Evolutionary conservation across 2,113 vertebrate genomes (phyloP).

Genomic region (Xenopus laevis): DNA sequence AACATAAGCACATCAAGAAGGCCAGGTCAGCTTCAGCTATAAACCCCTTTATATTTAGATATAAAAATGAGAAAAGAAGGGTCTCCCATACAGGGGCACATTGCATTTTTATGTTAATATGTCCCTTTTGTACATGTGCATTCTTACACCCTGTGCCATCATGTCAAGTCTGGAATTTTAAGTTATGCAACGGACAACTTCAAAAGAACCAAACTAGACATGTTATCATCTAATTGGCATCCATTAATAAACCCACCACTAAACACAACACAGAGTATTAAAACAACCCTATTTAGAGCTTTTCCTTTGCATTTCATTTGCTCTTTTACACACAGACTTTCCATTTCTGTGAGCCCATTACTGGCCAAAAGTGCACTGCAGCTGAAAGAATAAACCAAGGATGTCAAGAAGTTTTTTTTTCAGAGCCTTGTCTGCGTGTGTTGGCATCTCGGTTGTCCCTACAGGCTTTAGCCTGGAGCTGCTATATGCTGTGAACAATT

Average conservation of each 20-base stretch:
- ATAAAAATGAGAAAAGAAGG: too few relatives aligned
- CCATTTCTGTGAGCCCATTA: neutral
- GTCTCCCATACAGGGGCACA: too few relatives aligned
- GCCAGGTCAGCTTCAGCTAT: too few relatives aligned
- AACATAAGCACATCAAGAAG: too few relatives aligned
- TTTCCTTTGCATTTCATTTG: neutral
- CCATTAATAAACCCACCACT: neutral
- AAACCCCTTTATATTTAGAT: too few relatives aligned
- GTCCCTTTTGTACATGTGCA: too few relatives aligned
- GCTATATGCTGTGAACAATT: neutral
- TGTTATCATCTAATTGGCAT: neutral
- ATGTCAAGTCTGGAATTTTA: too few relatives aligned
- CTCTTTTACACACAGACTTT: neutral
- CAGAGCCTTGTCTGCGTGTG: neutral
- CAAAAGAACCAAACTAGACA: too few relatives aligned
- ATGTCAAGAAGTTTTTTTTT: neutral
- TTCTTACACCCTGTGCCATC: too few relatives aligned
- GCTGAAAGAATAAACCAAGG: neutral
- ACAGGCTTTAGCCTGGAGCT: neutral
- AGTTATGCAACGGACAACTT: too few relatives aligned
- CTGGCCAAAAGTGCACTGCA: neutral
- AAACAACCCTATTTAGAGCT: neutral
- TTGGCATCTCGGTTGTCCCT: neutral
- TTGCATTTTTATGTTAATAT: too few relatives aligned
- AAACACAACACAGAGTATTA: neutral